A percentile compares a stretch with the other conserved stretches of the same genome.
phyloP scores from a whole-genome alignment of 2,888 invertebrate species.

The Clusia tigrina region DNA sequence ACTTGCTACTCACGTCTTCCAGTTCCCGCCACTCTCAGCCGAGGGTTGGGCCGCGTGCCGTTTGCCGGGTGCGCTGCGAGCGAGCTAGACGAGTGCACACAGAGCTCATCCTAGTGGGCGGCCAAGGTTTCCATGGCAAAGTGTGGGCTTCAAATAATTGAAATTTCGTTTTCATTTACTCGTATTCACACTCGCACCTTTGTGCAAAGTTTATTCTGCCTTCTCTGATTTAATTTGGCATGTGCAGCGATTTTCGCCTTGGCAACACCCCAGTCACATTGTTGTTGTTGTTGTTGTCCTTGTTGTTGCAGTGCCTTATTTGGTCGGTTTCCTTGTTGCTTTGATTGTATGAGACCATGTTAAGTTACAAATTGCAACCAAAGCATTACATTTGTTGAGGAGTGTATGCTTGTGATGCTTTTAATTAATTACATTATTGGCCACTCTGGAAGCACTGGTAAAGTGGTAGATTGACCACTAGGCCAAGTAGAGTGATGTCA shows the following conservation, averaged over 20 bases:
- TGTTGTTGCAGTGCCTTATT: background rate
- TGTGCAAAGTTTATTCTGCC: background rate
- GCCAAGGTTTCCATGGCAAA: background rate
- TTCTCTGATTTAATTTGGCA: background rate
- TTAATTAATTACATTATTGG: no score
- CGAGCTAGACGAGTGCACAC: no score
- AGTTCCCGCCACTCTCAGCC: no score
- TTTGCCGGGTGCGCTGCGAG: no score
- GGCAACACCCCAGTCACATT: background rate
- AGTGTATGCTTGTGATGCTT: no score
- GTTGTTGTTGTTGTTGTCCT: background rate
- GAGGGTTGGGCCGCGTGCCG: no score
- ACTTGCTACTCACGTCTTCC: background rate
- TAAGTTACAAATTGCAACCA: no score
- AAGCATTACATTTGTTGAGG: no score
- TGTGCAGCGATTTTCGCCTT: background rate
- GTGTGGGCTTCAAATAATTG: slow-evolving; percentile 2
- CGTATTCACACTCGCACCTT: background rate
- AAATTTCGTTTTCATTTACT: background rate
- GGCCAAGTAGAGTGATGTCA: no score
- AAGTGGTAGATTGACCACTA: no score
- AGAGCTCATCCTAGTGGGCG: background rate
- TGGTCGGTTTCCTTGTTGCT: background rate
- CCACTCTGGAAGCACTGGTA: no score
- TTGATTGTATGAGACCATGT: no score